Conservation (phyloP, 2,888 invertebrate genomes). For the Lepetodrilus schrolli region DNA sequence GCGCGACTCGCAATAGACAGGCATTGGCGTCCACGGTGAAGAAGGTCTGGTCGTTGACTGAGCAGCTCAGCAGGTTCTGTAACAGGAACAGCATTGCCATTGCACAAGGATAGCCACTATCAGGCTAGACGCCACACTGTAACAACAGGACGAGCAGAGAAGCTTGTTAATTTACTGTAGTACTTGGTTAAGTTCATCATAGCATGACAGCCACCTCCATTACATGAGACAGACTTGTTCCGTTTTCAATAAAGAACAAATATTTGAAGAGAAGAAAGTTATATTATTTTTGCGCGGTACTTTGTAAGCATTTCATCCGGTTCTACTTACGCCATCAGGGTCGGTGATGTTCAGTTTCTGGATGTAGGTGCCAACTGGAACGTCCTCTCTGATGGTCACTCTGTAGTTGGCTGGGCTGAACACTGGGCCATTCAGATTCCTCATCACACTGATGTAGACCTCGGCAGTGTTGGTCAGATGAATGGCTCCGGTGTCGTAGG, state of each 20-base stretch:
- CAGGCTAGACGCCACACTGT: no score
- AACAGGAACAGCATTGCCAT: slow-evolving; percentile 29
- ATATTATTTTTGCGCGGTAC: background rate
- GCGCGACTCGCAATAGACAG: slow-evolving; percentile 49
- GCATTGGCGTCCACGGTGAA: slow-evolving; percentile 51
- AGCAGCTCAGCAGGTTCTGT: slow-evolving; percentile 54
- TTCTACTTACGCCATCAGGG: slow-evolving; percentile 61
- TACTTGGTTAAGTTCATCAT: no score
- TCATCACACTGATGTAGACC: slow-evolving; percentile 57
- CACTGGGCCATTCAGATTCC: slow-evolving; percentile 65
- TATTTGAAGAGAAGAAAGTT: background rate
- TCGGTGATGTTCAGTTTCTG: slow-evolving; percentile 63
- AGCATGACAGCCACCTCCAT: background rate
- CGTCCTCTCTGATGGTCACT: slow-evolving; percentile 59
- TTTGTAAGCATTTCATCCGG: background rate
- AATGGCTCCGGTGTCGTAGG: slow-evolving; percentile 62
- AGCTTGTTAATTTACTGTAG: no score
- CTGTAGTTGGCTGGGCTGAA: slow-evolving; percentile 63
- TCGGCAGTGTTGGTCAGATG: slow-evolving; percentile 54
- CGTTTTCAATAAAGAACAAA: background rate
- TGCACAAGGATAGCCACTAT: background rate
- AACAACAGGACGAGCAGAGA: no score
- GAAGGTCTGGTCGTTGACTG: slow-evolving; percentile 41
- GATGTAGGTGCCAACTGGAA: slow-evolving; percentile 50
- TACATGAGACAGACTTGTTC: background rate